Base-by-base conservation (phyloP, 2,888 invertebrate species). In the Polymixis flavicincta region DNA sequence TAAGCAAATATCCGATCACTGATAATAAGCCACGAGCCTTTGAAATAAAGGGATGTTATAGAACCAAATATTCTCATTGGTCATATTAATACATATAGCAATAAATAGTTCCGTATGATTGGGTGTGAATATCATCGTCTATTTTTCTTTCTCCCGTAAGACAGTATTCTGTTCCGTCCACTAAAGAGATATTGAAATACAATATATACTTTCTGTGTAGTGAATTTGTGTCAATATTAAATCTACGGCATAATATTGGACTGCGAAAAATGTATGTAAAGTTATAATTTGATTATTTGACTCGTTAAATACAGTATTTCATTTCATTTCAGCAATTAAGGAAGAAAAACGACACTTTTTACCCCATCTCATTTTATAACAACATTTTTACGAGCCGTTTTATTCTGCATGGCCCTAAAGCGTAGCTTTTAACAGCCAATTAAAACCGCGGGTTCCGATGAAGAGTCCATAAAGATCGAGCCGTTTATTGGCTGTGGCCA, bases 391-490 rank as follows among this genome's bases (percentile, higher is more conserved):
- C 19, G 57, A 17, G 13, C 37, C 52, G 25, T 80, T 84, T 80
- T 48, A 80, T 73, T 76, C 52, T 60, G 66, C 60, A 67, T 70
- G 65, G 45, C 75, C 75, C 76, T 74, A 78, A 80, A 78, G 54
- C 61, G 61, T 28, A 59, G 72, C 71, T 75, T 66, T 76, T 78
- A 82, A 76, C 68, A 77, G 84, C 57, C 83, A 77, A 83, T 83
- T 74, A 83, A 76, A 76, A 64, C 79, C 64, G 61, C 59, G 71
- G 69, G 61, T 70, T 69, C 72, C 77, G 60, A 68, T 78, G 75
- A 71, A 68, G 59, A n/a, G 64, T 37, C 74, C 28, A 65, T 80
- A 79, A 81, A 73, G 77, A 52, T 70, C 42, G 76, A 52, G 28
- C 48, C 74, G 76, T 80, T 73, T 75, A 82, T 77, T 78, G 79